These are phyloP conservation scores for Drepanosiphum platanoidis DNA, from an alignment of 2,888 invertebrate genomes.

Conservation along the genomic window DNA sequence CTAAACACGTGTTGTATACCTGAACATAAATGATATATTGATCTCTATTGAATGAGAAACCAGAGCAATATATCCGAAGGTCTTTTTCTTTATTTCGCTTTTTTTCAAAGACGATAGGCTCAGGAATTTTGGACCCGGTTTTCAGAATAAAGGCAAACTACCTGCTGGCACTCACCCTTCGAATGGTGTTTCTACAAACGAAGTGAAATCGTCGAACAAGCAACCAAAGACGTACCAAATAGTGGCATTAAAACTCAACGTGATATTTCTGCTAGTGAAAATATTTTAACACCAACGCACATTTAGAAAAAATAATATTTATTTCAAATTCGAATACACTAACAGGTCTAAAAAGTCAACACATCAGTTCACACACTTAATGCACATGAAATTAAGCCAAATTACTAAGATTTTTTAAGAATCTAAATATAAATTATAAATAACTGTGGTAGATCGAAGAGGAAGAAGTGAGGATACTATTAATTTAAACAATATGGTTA, in stretches of 20 bases:
- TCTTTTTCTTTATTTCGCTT: constrained; percentile 27
- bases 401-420: constrained; percentile 2
- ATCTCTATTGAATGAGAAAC: constrained; percentile 35
- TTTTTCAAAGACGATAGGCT: constrained; percentile 5
- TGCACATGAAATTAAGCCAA: not conserved
- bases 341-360: not conserved
- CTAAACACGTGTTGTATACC: constrained; percentile 39
- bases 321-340: constrained; percentile 16
- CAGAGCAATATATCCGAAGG: constrained; percentile 50
- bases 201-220: constrained; percentile 34
- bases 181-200: constrained; percentile 31
- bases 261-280: not conserved
- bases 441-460: not conserved
- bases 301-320: constrained; percentile 13
- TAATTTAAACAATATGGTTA: constrained; percentile 8
- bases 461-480: not conserved
- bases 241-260: not conserved
- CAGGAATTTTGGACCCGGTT: constrained; percentile 56
- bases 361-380: not conserved
- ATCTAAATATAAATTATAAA: constrained; percentile 34
- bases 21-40: constrained; percentile 24
- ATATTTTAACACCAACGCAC: constrained; percentile 7
- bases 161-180: constrained; percentile 49
- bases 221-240: not conserved
- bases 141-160: constrained; percentile 41